Evolutionary conservation across 2,113 vertebrate genomes (phyloP).

Genomic region (Catharus fuscescens): DNA sequence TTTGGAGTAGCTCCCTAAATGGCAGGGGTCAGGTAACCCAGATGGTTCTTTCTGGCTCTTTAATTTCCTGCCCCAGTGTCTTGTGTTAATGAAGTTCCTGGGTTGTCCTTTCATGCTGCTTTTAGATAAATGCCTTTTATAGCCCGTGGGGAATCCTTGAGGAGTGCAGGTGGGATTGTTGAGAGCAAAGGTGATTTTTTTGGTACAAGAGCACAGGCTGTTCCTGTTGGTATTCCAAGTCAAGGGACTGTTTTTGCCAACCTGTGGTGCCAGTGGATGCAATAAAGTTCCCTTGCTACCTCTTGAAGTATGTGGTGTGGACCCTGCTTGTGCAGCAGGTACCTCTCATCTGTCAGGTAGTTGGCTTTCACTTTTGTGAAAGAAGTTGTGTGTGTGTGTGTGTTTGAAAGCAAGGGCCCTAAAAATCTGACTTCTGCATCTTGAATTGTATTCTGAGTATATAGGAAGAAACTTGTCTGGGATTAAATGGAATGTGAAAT

Average conservation of each 20-base stretch:
- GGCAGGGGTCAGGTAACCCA: not conserved
- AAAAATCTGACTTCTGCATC: not conserved
- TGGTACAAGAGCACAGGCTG: fast-evolving
- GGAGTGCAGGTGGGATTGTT: not conserved
- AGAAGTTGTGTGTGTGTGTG: not conserved
- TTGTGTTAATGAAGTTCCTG: not conserved
- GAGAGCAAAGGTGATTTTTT: not conserved
- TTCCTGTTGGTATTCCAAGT: not conserved
- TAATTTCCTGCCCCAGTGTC: not conserved
- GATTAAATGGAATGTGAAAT: not conserved
- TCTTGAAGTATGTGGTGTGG: not conserved
- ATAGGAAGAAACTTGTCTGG: not conserved
- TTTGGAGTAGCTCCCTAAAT: not conserved
- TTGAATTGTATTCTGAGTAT: not conserved
- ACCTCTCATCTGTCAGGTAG: not conserved
- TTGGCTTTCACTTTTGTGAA: not conserved
- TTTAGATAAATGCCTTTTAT: not conserved
- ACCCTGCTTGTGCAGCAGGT: not conserved
- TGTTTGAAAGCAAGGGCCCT: not conserved
- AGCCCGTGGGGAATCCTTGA: not conserved
- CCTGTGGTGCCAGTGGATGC: not conserved
- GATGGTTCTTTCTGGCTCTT: not conserved
- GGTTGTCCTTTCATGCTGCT: not conserved
- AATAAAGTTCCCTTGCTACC: not conserved
- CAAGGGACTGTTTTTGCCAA: not conserved